These are phyloP conservation scores for Labroides dimidiatus DNA, from an alignment of 2,797 vertebrate species.

Conservation along the genomic window DNA sequence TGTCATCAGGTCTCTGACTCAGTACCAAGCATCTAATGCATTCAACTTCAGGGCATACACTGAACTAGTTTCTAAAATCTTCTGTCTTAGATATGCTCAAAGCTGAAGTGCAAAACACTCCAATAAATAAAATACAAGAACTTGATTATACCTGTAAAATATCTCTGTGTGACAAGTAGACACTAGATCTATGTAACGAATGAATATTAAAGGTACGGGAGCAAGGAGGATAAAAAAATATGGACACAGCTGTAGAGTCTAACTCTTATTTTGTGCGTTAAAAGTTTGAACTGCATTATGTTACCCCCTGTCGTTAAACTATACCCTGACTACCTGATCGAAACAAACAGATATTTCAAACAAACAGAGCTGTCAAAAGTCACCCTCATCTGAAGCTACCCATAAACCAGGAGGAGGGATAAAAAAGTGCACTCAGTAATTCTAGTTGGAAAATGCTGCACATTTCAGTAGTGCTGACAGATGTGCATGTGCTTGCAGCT, in stretches of 20 bases:
- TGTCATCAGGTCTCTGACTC: conserved; percentile 16
- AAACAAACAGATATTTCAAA: too few relatives aligned
- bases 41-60: conserved; percentile 2
- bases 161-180: neutral
- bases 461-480: neutral
- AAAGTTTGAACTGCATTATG: too few relatives aligned
- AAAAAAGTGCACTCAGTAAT: neutral
- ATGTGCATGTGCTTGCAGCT: neutral
- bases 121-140: neutral
- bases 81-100: neutral
- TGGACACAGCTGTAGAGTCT: too few relatives aligned
- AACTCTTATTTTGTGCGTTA: too few relatives aligned
- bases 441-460: neutral
- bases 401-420: neutral
- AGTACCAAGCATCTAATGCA: conserved; percentile 6
- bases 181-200: too few relatives aligned
- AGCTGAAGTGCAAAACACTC: conserved; percentile 2
- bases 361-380: neutral
- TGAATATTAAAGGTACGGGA: too few relatives aligned
- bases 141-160: too few relatives aligned
- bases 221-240: too few relatives aligned
- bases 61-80: conserved; percentile 6
- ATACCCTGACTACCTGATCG: too few relatives aligned
- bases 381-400: neutral
- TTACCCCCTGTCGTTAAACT: too few relatives aligned